These are phyloP conservation scores for Cataglyphis altisquamis DNA, from an alignment of 2,888 invertebrate genomes.

Conservation along the genomic window DNA sequence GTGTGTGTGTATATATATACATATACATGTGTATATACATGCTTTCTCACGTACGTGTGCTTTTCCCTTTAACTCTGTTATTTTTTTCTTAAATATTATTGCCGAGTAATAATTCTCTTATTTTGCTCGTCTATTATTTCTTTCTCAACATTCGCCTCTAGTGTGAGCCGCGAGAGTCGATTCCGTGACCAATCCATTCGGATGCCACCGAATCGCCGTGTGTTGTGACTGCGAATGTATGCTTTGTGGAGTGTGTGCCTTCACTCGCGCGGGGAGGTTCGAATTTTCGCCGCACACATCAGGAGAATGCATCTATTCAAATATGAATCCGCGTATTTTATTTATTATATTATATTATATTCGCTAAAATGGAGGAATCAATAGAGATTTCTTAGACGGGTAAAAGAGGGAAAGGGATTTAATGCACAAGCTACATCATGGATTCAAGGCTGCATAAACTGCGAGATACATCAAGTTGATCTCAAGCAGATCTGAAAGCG, in stretches of 20 bases:
- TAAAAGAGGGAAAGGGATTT: background rate
- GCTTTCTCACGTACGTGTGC: background rate
- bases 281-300: slow-evolving; percentile 23
- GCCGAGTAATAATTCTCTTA: slow-evolving; percentile 16
- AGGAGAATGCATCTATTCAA: slow-evolving; percentile 15
- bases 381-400: background rate
- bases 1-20: background rate
- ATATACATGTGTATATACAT: background rate
- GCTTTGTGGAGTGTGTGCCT: slow-evolving; percentile 52
- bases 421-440: background rate
- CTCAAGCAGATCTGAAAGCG: background rate
- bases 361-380: background rate
- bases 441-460: background rate
- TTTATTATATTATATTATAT: background rate
- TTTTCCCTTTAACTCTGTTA: slow-evolving; percentile 27
- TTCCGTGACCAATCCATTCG: slow-evolving; percentile 48
- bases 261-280: slow-evolving; percentile 14
- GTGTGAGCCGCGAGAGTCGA: slow-evolving; percentile 53
- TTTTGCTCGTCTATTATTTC: slow-evolving; percentile 41
- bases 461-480: background rate
- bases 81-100: slow-evolving; percentile 14
- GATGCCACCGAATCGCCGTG: slow-evolving; percentile 51
- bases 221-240: slow-evolving; percentile 58
- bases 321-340: background rate
- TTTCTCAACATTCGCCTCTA: slow-evolving; percentile 50